Evolutionary conservation across 2,888 invertebrate species (phyloP), one percentile per base, ranked within the genome.

Genomic region (Ectobius pallidus): DNA sequence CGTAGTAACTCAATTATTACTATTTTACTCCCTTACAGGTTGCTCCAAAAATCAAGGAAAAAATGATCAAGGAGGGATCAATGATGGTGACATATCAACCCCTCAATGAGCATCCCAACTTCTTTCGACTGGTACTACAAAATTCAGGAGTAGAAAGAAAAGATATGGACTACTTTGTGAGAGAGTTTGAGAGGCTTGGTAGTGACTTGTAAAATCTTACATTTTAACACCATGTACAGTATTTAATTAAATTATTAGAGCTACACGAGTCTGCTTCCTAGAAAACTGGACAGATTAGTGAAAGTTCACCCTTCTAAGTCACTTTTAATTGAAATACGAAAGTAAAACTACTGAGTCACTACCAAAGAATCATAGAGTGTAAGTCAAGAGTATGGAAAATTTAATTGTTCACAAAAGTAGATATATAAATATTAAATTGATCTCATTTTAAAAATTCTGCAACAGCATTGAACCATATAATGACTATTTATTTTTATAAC

Each of bases 61-160:
- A 89, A 72, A 99, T 99, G 98, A 96, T 97, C 88, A 92, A 93
- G 81, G 91, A 92, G 81, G 98, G 98, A 32, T 91, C 92, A 62
- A 96, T 97, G 91, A 94, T 99, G 92, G 92, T 98, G 76, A 97
- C 97, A 61, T 98, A 99, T 82, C 98, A 98, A 80, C 95, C 97
- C 0, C 88, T 95, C 77, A 90, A 91, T 70, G 86, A 90, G 69
- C 86, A 91, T 74, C 96, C 96, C 0, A 98, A 99, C 84, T 98
- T 98, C 86, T 98, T 98, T 88, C 88, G 98, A 74, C 90, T 97
- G 77, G 97, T 97, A 67, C 88, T 95, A 80, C 97, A 97, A 83
- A 97, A 94, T 83, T 96, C 96, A 1, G 93, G 91, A 20, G 86
- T 97, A 72, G 92, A 91, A 65, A 88, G 90, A 77, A 86, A 88